Evolutionary conservation across 2,888 invertebrate species (phyloP), one percentile per base, ranked within the genome.

Genomic region (Agonopterix arenella): DNA sequence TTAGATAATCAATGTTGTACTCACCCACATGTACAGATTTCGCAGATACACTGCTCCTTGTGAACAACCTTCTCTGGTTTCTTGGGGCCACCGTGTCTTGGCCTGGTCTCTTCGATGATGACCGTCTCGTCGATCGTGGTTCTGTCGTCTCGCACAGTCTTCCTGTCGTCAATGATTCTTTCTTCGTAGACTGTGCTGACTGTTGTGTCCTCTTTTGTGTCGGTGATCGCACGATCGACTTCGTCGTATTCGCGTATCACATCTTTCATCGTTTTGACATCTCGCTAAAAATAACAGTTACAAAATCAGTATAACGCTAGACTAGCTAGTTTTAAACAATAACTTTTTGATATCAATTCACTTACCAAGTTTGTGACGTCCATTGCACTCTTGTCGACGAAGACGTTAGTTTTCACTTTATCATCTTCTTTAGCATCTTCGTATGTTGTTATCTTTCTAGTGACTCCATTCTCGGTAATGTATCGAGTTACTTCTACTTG

Each of bases 11-110:
- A n/a, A 4, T 11, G 5, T 36, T n/a, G n/a, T 40, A 92, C 95
- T 93, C 83, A 96, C 96, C 96, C 96, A 88, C 96, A 96, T 70
- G 96, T 96, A 79, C 96, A 96, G 57, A 96, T 93, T 88, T 96
- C 96, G 76, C 96, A 96, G 68, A 96, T 95, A 78, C 96, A 96
- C 79, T 95, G 94, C 71, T 96, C 96, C 73, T 93, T 94, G 59
- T 86, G 78, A 45, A 76, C 66, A 49, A 60, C 61, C 58, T 81
- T 82, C 59, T 85, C 82, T 50, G 85, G 83, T 73, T 80, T 84
- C 70, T 74, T 88, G 57, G 88, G 86, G 57, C 88, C 86, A 57
- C 76, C 81, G 45, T 69, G 73, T 59, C 70, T 76, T 37, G 82
- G 83, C 65, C 73, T 76, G 60, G 74, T 79, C 76, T 89, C 79